Evolutionary conservation across 2,888 invertebrate genomes (phyloP), one percentile per base, ranked within the genome.

Genomic region (Celastrina argiolus): DNA sequence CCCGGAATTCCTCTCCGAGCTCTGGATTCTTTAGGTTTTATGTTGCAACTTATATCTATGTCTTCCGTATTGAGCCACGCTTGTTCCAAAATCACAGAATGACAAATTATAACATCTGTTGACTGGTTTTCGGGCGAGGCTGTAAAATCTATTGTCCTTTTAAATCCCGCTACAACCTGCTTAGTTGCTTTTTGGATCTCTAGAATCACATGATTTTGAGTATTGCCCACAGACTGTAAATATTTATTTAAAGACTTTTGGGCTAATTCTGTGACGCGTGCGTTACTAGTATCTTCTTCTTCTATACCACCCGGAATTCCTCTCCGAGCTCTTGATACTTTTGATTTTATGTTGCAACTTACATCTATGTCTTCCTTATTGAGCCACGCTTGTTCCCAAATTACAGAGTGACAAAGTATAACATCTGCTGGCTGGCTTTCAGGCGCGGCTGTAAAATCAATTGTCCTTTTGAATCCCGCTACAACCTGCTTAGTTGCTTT

Each of bases 61-160:
- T 31, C 31, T 31, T 31, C 2, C 31, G 4, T 31, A 31, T 84
- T 81, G 12, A 90, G 36, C 93, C 93, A 93, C 4, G 92, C 87
- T 56, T 82, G 85, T 42, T 89, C 84, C 92, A 92, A 93, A 51
- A 93, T 83, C 2, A 79, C 73, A 42, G 93, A 78, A 28, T 84
- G 71, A 73, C 93, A 94, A 14, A 22, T 63, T 42, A 63, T 16
- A 22, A 28, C 22, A 2, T 66, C 42, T 16, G 65, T 65, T 63
- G 67, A 75, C 75, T 63, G 67, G 34, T 16, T 65, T 34, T 61
- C 36, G 2, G 78, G 77, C 1, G 72, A 72, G 42, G 81, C 79
- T 26, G 71, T 75, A 67, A 78, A 85, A 69, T 80, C 74, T 56
- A 85, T 81, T 39, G 69, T 68, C 34, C 79, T 82, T 56, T 74